Percentiles rank a stretch among this genome's conserved stretches.
Conservation (phyloP, 2,888 invertebrate species). For the Diaprepes abbreviatus region DNA sequence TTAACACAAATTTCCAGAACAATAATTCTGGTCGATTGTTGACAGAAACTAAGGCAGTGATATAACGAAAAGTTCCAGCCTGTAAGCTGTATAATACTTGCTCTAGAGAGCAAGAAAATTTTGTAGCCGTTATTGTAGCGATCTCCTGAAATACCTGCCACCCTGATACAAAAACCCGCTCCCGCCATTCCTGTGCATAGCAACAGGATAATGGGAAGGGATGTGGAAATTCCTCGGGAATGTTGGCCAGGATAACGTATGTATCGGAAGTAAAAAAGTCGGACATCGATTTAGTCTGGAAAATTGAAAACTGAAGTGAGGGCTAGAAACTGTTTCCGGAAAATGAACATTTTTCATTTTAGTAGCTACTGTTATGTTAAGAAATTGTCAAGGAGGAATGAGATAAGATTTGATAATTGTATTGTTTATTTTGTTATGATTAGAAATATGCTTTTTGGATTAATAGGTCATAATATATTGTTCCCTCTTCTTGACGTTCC, state of each 20-base stretch:
- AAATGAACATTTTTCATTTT: too few relatives aligned
- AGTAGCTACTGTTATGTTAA: too few relatives aligned
- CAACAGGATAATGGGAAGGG: constrained; percentile 44
- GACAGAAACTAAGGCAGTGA: too few relatives aligned
- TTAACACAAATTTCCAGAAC: too few relatives aligned
- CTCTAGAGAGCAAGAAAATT: background rate
- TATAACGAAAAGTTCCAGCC: background rate
- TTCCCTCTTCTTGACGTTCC: too few relatives aligned
- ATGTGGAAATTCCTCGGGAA: constrained; percentile 15
- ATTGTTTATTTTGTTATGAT: too few relatives aligned
- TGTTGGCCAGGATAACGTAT: constrained; percentile 8
- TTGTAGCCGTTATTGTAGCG: background rate
- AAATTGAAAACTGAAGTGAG: background rate
- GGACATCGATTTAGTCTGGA: background rate
- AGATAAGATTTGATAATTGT: too few relatives aligned
- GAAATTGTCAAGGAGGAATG: too few relatives aligned
- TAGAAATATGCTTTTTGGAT: too few relatives aligned
- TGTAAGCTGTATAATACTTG: background rate
- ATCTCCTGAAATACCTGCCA: constrained; percentile 23
- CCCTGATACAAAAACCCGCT: constrained; percentile 45
- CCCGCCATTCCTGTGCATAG: constrained; percentile 49
- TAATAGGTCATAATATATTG: too few relatives aligned
- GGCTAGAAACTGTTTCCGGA: too few relatives aligned
- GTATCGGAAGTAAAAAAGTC: background rate
- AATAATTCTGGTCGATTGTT: too few relatives aligned